Conservation (phyloP, 2,113 vertebrate species). For the Thryonomys swinderianus region DNA sequence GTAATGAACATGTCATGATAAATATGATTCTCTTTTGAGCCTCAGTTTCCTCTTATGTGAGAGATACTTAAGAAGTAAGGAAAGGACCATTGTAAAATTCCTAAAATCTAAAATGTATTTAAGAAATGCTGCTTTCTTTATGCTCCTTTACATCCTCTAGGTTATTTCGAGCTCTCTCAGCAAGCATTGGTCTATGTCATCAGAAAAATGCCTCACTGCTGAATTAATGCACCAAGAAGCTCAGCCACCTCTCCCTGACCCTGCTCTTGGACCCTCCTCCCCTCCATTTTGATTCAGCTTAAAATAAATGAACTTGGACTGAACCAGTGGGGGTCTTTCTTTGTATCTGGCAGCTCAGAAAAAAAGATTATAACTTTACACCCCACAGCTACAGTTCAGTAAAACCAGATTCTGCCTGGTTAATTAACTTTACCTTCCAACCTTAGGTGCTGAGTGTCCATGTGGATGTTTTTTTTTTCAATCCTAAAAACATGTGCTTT, state of each 20-base stretch:
- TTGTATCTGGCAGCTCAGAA: slow-evolving; percentile 29
- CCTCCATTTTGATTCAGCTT: slow-evolving; percentile 6
- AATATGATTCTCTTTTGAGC: neutral
- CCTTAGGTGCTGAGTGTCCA: neutral
- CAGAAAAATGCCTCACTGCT: neutral
- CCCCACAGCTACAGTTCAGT: neutral
- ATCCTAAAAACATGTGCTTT: neutral
- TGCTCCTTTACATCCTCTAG: neutral
- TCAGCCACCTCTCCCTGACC: neutral
- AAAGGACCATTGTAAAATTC: neutral
- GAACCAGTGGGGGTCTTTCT: slow-evolving; percentile 20
- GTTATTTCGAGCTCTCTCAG: slow-evolving; percentile 30
- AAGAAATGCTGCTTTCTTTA: slow-evolving; percentile 4
- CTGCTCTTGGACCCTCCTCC: neutral
- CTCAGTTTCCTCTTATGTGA: neutral
- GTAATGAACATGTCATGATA: neutral
- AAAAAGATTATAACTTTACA: slow-evolving; percentile 51
- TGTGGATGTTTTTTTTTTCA: neutral
- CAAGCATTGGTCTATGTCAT: neutral
- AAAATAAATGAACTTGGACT: slow-evolving; percentile 47
- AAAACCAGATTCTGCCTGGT: slow-evolving; percentile 45
- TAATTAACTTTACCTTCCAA: slow-evolving; percentile 40
- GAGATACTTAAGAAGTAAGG: neutral
- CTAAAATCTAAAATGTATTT: neutral
- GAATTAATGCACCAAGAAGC: neutral